Evolutionary conservation across 2,113 vertebrate species (phyloP), one percentile per base, ranked within the genome.

Genomic region (Passer domesticus): DNA sequence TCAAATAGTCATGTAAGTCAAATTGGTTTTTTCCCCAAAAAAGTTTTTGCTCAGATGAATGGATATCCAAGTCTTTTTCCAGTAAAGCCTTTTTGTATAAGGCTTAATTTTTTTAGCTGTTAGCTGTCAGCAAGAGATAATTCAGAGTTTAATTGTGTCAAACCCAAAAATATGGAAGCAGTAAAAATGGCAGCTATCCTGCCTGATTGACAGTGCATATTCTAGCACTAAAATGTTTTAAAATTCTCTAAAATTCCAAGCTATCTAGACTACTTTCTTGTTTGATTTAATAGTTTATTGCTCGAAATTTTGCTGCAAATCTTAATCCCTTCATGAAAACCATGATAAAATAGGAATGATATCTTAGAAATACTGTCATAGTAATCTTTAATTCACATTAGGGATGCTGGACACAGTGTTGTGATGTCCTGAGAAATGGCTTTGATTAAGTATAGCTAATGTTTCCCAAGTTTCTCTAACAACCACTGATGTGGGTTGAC

Each of bases 21-120:
- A 37, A 14, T 20, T 77, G 15, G 0, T 13, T 37, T 76, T 47
- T 20, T 2, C 10, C 18, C 21, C 5, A 2, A 37, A 14, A 22
- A 31, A 46, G 4, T 70, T 56, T 59, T 14, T 90, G 17, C 27
- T 56, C 31, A 70, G 44, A 11, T 52, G 11, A 82, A 37, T 69
- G 24, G 31, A 63, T 62, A 49, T 28, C 11, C 21, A 52, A 41
- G 25, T 10, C 9, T 62, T 92, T 69, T 87, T 81, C n/a, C 17
- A n/a, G 4, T 44, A 49, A 66, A 68, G 1, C 5, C 9, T 27
- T 89, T 70, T 87, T 70, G 23, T 77, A 6, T n/a, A 33, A 44
- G 27, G 13, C 6, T 73, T 76, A 39, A 46, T 10, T 27, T 41
- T 59, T 77, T 14, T 50, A 12, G 5, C 21, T 56, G 8, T 44